Base-by-base conservation (phyloP, 2,888 invertebrate species). In the Dermolepida albohirtum region DNA sequence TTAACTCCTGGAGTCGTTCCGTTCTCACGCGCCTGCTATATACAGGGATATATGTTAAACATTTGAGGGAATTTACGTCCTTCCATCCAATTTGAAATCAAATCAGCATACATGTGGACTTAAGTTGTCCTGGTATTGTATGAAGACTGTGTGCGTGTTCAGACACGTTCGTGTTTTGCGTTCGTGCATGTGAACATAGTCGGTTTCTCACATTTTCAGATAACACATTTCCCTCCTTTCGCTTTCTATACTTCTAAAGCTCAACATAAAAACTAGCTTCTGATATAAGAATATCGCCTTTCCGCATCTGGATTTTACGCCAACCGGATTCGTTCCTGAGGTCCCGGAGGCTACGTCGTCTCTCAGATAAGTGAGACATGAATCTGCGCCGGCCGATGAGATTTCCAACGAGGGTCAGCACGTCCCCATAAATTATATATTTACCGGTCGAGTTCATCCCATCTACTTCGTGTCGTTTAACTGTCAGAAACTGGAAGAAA, bases 341-440 rank as follows among this genome's bases (percentile, higher is more conserved):
- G 65, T 69, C 70, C 71, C 59, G 59, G 34, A 59, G 59, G 44
- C 59, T 59, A 27, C 44, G 59, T 44, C 59, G 27, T 59, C 44
- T 34, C 59, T 43, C 68, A 76, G 78, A 78, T 78, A 79, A 78
- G 77, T 78, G 76, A 78, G 78, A 78, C 78, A 78, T 78, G 78
- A 78, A 78, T 77, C 75, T 74, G 72, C 73, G 74, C 71, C 73
- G 73, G 75, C 78, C 77, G 77, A 78, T 78, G 78, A 77, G 79
- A 77, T 78, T 78, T 77, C 75, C 74, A 75, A 73, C 74, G 59
- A 59, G 75, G 79, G 78, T 77, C 78, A 76, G 75, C 74, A 73
- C 75, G 74, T 76, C 70, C 76, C 78, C 74, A 77, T 80, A 80
- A 80, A 80, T 80, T 80, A 79, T 78, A 79, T 79, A 80, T 80